Base-by-base conservation (phyloP, 1,140 invertebrate genomes). In the Chironomus striatipennis region DNA sequence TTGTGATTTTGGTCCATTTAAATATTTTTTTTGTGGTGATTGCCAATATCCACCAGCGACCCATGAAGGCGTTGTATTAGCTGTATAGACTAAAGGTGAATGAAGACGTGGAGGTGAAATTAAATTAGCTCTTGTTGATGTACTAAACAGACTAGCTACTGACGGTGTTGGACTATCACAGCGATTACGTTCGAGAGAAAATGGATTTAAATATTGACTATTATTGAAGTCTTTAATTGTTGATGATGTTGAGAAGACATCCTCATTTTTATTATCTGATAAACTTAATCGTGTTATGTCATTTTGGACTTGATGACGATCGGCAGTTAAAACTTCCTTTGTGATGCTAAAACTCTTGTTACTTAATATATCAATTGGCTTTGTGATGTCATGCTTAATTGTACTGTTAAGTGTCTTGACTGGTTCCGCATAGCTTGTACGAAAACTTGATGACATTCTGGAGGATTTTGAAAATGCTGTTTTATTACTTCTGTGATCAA, bases 21-120 rank as follows among this genome's bases (percentile, higher is more conserved):
- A 20, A 70, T 20, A 65, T 74, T 74, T 64, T 34, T 74, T 74
- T 17, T 80, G 79, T 6, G 81, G 77, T 0, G 79, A 78, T 57
- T 80, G 83, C 85, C 85, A 86, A 75, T 85, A 86, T 12, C 84
- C 85, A 18, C 82, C 85, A 21, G 83, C 83, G 4, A 85, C 81
- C 85, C 85, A 86, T 2, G 83, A 84, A 6, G 83, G 80, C 75
- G 84, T 81, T 15, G 79, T 81, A 5, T 83, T 76, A 21, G 82
- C 80, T 73, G 81, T 83, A 7, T 77, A 73, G 2, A 21, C 17
- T 20, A 18, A 9, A 9, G 65, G 17, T 70, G 65, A 21, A 43
- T 43, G 34, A 0, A 84, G 73, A 76, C 83, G 84, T 0, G 85
- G 78, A n/a, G 85, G 85, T 42, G 84, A 80, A 24, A 85, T 74